phyloP scores from a whole-genome alignment of 2,888 invertebrate genomes.

The Taphrorychus bicolor region DNA sequence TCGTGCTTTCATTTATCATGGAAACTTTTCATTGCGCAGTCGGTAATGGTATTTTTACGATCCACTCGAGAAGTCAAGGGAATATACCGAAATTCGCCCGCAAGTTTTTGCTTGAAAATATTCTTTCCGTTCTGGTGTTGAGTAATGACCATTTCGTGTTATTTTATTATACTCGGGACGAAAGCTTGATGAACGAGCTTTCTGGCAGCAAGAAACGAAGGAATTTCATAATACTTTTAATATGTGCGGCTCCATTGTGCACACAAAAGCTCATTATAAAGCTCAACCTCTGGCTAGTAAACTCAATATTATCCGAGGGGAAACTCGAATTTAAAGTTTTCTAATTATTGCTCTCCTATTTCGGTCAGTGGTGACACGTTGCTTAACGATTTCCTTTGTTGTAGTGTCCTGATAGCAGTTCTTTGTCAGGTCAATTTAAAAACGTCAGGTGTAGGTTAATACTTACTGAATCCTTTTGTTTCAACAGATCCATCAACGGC shows the following conservation, averaged over 20 bases:
- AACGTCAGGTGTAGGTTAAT: too few relatives aligned
- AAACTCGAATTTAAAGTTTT: slow-evolving; percentile 8
- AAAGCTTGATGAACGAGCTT: background rate
- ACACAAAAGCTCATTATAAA: background rate
- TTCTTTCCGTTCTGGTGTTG: background rate
- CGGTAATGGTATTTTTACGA: slow-evolving; percentile 40
- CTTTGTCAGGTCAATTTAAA: too few relatives aligned
- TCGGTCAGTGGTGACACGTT: too few relatives aligned
- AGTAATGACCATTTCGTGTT: slow-evolving; percentile 3
- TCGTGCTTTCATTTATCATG: slow-evolving; percentile 42
- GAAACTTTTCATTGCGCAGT: slow-evolving; percentile 35
- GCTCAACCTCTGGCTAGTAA: background rate
- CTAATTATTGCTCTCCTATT: slow-evolving; percentile 21
- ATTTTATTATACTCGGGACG: background rate
- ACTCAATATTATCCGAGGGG: background rate
- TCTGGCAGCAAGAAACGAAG: background rate
- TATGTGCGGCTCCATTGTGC: background rate
- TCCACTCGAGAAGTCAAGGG: slow-evolving; percentile 10
- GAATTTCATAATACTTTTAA: background rate
- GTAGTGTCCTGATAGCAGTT: too few relatives aligned
- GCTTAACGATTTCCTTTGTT: too few relatives aligned
- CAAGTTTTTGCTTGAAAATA: background rate
- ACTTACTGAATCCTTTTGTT: background rate
- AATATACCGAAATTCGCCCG: slow-evolving; percentile 4
- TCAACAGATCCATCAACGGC: background rate